A percentile compares a stretch with the other conserved stretches of the same genome.
phyloP scores from a whole-genome alignment of 2,113 vertebrate species.

The Peromyscus polionotus region DNA sequence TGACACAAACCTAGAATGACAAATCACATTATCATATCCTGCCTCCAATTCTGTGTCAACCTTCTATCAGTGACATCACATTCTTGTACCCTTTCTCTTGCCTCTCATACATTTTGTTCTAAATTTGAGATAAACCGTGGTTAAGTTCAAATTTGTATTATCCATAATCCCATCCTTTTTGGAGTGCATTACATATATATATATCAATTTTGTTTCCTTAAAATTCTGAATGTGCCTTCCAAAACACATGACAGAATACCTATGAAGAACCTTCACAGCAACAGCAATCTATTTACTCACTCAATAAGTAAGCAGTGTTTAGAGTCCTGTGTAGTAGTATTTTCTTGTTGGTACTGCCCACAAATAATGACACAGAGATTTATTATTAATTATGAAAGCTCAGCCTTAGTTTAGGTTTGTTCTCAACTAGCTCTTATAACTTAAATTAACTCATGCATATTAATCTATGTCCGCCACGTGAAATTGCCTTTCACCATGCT shows the following conservation, averaged over 20 bases:
- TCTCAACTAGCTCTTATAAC: too few species aligned
- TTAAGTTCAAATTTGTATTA: not conserved
- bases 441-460: too few species aligned
- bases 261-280: not conserved
- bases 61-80: not conserved
- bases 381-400: too few species aligned
- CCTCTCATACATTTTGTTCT: not conserved
- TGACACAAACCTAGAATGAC: not conserved
- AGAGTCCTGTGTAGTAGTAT: not conserved
- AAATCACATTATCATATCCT: not conserved
- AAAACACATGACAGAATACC: not conserved
- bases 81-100: not conserved
- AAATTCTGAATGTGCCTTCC: not conserved
- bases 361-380: too few species aligned
- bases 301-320: not conserved
- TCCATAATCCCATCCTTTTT: not conserved
- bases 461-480: too few species aligned
- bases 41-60: not conserved
- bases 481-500: too few species aligned
- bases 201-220: not conserved
- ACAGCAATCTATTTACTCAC: not conserved
- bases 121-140: not conserved
- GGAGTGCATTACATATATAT: too few species aligned
- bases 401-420: too few species aligned
- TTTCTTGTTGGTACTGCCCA: too few species aligned